Percentiles rank a stretch among this genome's conserved stretches.
phyloP scores from a whole-genome alignment of 2,113 vertebrate species.

The Atlantisia rogersi region DNA sequence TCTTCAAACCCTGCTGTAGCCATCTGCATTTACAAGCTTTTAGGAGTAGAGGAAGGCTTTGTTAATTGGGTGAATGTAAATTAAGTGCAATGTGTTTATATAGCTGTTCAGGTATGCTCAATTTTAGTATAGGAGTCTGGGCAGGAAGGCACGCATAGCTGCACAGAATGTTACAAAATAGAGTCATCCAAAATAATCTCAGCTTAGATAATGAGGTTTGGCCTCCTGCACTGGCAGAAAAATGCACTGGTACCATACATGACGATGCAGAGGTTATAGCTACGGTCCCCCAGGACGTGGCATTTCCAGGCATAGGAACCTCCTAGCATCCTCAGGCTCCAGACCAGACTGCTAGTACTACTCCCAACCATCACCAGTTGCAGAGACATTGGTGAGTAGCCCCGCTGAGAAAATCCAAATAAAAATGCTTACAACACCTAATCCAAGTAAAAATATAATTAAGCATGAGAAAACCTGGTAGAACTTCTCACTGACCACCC shows the following conservation, averaged over 20 bases:
- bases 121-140: background rate
- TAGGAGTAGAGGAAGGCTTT: background rate
- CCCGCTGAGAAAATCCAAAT: background rate
- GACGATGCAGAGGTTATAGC: background rate
- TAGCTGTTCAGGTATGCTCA: background rate
- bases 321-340: background rate
- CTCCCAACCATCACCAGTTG: background rate
- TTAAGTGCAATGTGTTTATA: background rate
- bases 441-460: conserved; percentile 7
- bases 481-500: conserved; percentile 37
- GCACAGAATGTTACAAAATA: background rate
- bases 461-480: background rate
- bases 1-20: background rate
- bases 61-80: background rate
- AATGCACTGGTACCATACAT: background rate
- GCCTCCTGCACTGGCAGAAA: background rate
- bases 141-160: background rate
- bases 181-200: background rate
- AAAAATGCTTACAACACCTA: background rate
- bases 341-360: background rate
- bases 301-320: background rate
- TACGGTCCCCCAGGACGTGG: background rate
- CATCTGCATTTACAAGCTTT: background rate
- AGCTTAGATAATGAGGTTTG: background rate
- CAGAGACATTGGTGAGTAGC: background rate